phyloP scores from a whole-genome alignment of 2,888 invertebrate genomes.

The Cheilosia pagana region DNA sequence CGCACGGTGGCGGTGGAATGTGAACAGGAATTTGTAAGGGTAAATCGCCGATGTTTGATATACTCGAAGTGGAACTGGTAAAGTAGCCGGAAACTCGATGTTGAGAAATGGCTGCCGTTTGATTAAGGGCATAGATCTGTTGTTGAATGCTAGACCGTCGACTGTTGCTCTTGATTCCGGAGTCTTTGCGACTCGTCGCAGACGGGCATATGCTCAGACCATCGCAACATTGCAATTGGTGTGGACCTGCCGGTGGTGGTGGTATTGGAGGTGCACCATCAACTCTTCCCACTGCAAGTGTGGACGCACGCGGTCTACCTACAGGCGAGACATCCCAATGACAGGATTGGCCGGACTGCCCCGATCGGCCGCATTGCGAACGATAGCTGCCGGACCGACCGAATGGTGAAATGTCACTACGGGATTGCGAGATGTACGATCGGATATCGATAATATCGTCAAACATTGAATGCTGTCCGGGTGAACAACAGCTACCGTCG shows the following conservation, averaged over 20 bases:
- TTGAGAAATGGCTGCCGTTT: slow-evolving; percentile 90
- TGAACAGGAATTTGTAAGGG: slow-evolving; percentile 79
- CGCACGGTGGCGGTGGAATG: slow-evolving; percentile 81
- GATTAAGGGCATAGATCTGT: slow-evolving; percentile 88
- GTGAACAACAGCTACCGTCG: slow-evolving; percentile 83
- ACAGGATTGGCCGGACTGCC: slow-evolving; percentile 81
- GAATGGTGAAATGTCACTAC: slow-evolving; percentile 89
- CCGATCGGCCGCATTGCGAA: slow-evolving; percentile 87
- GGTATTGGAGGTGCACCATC: slow-evolving; percentile 37
- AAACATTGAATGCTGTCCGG: slow-evolving; percentile 85
- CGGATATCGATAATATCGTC: slow-evolving; percentile 89
- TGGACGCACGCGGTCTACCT: slow-evolving; percentile 83
- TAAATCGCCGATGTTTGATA: slow-evolving; percentile 82
- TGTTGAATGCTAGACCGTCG: slow-evolving; percentile 93
- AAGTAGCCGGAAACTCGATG: slow-evolving; percentile 95
- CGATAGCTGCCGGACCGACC: slow-evolving; percentile 89
- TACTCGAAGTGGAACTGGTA: slow-evolving; percentile 92
- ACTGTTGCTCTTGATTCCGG: slow-evolving; percentile 93
- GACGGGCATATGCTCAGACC: slow-evolving; percentile 90
- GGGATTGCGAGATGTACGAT: slow-evolving; percentile 89
- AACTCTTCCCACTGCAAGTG: slow-evolving; percentile 82
- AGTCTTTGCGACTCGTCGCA: slow-evolving; percentile 93
- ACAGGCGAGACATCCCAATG: slow-evolving; percentile 83
- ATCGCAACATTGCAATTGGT: slow-evolving; percentile 82
- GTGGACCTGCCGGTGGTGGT: slow-evolving; percentile 52